A percentile compares a stretch with the other conserved stretches of the same genome.
These are phyloP conservation scores for Dallia pectoralis DNA, from an alignment of 2,797 vertebrate species.

Conservation along the genomic window DNA sequence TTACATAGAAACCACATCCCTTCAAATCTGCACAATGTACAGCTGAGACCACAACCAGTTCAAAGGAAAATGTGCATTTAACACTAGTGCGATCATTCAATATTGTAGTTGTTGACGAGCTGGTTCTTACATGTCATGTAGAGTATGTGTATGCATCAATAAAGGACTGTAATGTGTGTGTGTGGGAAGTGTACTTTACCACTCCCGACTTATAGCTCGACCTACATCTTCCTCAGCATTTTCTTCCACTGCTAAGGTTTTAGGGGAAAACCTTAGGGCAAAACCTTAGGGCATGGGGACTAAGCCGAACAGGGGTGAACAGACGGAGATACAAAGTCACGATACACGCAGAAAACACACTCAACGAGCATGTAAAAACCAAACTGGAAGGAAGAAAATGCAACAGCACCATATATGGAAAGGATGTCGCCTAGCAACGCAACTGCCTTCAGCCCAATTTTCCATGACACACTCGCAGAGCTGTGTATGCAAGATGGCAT, in stretches of 20 bases:
- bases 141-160: neutral
- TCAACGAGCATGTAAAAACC: neutral
- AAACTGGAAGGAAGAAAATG: conserved; percentile 18
- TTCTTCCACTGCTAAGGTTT: conserved; percentile 46
- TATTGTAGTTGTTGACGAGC: conserved; percentile 7
- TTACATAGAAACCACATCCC: conserved; percentile 9
- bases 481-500: conserved; percentile 58
- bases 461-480: conserved; percentile 77
- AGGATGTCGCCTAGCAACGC: conserved; percentile 71
- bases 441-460: conserved; percentile 76
- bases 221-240: conserved; percentile 50
- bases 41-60: conserved; percentile 2
- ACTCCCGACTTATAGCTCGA: conserved; percentile 31
- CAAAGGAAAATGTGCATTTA: neutral
- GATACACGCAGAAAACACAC: conserved; percentile 7
- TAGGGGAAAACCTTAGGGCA: conserved; percentile 37
- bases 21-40: neutral
- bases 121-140: neutral
- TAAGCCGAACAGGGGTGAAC: conserved; percentile 24
- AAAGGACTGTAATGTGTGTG: neutral
- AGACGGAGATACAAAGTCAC: conserved; percentile 26
- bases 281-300: conserved; percentile 30
- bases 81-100: neutral
- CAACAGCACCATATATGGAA: conserved; percentile 69
- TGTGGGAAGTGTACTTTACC: neutral